Percentiles rank a stretch among this genome's conserved stretches.
Evolutionary conservation across 1,140 invertebrate species (phyloP).

Genomic region (Magallana gigas): DNA sequence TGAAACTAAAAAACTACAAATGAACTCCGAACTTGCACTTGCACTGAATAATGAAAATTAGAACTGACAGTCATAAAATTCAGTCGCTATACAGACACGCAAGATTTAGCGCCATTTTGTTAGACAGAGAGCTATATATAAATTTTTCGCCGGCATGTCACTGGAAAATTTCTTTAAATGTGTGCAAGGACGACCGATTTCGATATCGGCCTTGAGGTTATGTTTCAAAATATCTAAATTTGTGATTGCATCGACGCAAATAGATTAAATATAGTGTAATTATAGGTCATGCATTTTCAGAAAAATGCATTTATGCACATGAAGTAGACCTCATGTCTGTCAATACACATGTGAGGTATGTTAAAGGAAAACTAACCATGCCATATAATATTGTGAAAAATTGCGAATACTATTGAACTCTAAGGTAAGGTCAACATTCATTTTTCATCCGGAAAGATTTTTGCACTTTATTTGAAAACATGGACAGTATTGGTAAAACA

Average conservation of each 20-base stretch:
- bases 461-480: too few species aligned
- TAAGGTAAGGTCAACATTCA: background rate
- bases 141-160: slow-evolving; percentile 18
- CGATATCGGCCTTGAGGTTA: background rate
- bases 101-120: slow-evolving; percentile 27
- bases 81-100: background rate
- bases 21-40: background rate
- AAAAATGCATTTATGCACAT: slow-evolving; percentile 4
- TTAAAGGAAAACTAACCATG: background rate
- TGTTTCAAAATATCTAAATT: background rate
- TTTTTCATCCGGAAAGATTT: too few species aligned
- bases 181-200: slow-evolving; percentile 2
- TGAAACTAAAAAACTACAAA: background rate
- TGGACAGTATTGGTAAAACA: background rate
- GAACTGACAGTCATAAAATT: background rate
- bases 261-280: background rate
- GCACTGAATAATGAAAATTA: background rate
- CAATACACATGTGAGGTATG: background rate
- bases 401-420: background rate
- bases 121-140: slow-evolving; percentile 23
- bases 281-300: slow-evolving; percentile 14
- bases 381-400: background rate
- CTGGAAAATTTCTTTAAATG: background rate
- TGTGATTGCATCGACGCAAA: background rate
- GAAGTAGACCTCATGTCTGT: background rate